Percentiles rank a stretch among this genome's conserved stretches.
These are phyloP conservation scores for Phymatocera aterrima DNA, from an alignment of 2,888 invertebrate species.

Conservation along the genomic window DNA sequence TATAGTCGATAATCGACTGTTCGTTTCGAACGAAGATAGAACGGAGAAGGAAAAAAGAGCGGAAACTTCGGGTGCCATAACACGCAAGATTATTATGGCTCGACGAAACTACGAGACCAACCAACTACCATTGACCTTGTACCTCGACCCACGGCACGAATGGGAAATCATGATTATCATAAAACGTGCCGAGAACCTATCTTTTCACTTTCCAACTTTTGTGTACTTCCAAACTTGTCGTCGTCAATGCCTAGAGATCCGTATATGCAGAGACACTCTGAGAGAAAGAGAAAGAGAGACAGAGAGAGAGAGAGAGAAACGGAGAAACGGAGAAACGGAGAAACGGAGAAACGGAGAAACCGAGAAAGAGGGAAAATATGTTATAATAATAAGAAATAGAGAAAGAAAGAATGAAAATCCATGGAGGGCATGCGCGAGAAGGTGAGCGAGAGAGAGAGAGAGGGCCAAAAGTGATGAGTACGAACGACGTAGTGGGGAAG, in stretches of 20 bases:
- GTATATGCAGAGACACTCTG: background rate
- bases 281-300: background rate
- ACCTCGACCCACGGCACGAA: too few species aligned
- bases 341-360: background rate
- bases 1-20: background rate
- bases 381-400: background rate
- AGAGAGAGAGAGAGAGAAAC: background rate
- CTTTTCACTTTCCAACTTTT: too few species aligned
- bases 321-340: background rate
- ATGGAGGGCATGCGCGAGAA: conserved; percentile 36
- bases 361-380: background rate
- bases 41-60: too few species aligned
- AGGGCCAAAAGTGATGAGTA: conserved; percentile 8
- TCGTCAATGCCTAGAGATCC: too few species aligned
- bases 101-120: too few species aligned
- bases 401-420: conserved; percentile 11
- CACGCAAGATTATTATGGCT: too few species aligned
- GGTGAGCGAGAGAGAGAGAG: conserved; percentile 15
- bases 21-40: too few species aligned
- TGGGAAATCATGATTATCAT: too few species aligned
- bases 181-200: too few species aligned
- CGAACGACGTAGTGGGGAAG: background rate
- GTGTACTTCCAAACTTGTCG: too few species aligned
- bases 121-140: too few species aligned
- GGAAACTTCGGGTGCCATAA: too few species aligned